A percentile compares a stretch with the other conserved stretches of the same genome.
These are phyloP conservation scores for Azemiops feae DNA, from an alignment of 2,113 vertebrate species.

Conservation along the genomic window DNA sequence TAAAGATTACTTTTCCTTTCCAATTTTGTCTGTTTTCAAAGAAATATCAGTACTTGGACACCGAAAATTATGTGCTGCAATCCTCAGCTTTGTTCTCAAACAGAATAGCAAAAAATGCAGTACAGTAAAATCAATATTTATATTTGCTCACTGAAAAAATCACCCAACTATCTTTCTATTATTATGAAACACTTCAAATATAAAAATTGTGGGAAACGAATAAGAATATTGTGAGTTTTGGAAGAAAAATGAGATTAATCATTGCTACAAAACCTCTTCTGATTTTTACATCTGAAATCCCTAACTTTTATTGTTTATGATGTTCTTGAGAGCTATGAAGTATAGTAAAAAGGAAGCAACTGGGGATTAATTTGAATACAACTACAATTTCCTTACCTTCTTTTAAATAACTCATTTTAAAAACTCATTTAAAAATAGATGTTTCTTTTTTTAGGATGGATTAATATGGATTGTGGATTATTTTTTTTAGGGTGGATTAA, in stretches of 20 bases:
- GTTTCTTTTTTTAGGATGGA: neutral
- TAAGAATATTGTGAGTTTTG: constrained; percentile 11
- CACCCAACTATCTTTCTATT: neutral
- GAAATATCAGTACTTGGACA: constrained; percentile 3
- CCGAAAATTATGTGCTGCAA: neutral
- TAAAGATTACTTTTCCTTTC: neutral
- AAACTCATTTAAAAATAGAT: neutral
- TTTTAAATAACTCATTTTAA: neutral
- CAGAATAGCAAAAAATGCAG: neutral
- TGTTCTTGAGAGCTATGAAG: neutral
- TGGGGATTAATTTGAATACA: neutral
- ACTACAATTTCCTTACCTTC: neutral
- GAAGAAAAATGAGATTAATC: constrained; percentile 34
- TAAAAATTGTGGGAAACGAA: constrained; percentile 33
- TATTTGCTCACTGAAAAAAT: constrained; percentile 27
- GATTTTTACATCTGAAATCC: constrained; percentile 12
- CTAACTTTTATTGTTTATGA: constrained; percentile 20
- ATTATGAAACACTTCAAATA: constrained; percentile 8
- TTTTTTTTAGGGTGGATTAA: no score
- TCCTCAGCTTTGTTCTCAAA: neutral
- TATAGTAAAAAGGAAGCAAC: neutral
- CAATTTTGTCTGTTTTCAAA: constrained; percentile 39
- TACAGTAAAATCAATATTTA: neutral
- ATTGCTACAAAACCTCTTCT: constrained; percentile 26
- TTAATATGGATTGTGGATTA: neutral